Evolutionary conservation across 1,140 invertebrate species (phyloP), one percentile per base, ranked within the genome.

Genomic region (Linepithema humile): DNA sequence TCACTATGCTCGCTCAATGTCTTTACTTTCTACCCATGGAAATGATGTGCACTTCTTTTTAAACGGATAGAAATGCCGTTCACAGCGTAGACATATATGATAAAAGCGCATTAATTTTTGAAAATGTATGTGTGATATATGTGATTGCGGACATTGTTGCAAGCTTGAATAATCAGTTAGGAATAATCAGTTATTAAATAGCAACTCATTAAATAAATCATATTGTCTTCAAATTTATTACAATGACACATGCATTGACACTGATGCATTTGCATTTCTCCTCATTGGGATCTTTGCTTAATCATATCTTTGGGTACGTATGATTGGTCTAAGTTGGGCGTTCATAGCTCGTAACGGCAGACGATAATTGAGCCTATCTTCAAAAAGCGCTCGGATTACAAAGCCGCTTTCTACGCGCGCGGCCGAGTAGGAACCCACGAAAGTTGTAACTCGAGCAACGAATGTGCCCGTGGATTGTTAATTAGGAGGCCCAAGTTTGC

Each of bases 401-500:
- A 64, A 88, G 83, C 86, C 43, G 60, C 60, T 82, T 87, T 69
- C 53, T 60, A 53, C 35, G 43, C 23, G 73, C 23, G 69, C 82
- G 62, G 35, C 82, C 59, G 67, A 59, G 60, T 83, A 77, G 50
- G 69, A 87, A 55, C 65, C 82, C 85, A 73, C 85, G 69, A 87
- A 88, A 87, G 86, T 75, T 83, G 85, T 84, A 88, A 88, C 74
- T 85, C 84, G 70, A 85, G 70, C 65, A 88, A 85, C 87, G 69
- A 82, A 84, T 88, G 70, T 83, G 82, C 87, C 69, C 55, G 83
- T 60, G 85, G 73, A 86, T 88, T 84, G 87, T 88, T 88, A 88
- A 88, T 88, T 88, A 88, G 86, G 86, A 88, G 26, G 38, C 86
- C 75, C 78, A 78, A 86, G 88, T 72, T 89, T 89, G 77, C 85